Percentiles rank a stretch among this genome's conserved stretches.
These are phyloP conservation scores for Pseudochromis fuscus DNA, from an alignment of 2,797 vertebrate genomes.

Conservation along the genomic window DNA sequence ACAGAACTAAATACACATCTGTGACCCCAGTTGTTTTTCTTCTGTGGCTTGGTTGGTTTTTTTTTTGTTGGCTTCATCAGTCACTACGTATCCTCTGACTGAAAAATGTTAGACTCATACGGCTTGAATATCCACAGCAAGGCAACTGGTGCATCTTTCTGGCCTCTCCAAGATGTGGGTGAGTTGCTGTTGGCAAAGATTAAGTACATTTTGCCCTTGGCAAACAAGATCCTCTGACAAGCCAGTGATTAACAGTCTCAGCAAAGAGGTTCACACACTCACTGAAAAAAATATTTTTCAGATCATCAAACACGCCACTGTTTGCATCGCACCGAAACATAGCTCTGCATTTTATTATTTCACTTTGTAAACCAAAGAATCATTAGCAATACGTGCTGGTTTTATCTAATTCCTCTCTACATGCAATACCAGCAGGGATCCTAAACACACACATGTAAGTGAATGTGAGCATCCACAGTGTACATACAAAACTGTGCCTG, in stretches of 20 bases:
- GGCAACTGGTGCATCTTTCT: neutral
- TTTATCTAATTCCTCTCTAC: neutral
- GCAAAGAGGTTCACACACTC: slow-evolving; percentile 17
- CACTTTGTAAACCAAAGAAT: neutral
- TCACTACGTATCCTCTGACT: neutral
- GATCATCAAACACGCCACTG: slow-evolving; percentile 6
- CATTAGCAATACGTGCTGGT: neutral
- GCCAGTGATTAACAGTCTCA: slow-evolving; percentile 20
- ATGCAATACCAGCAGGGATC: neutral
- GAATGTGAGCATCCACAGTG: slow-evolving; percentile 5
- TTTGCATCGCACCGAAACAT: slow-evolving; percentile 9
- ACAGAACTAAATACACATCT: too few species aligned
- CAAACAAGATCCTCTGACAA: slow-evolving; percentile 28
- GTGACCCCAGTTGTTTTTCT: slow-evolving; percentile 1
- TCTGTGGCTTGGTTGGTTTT: slow-evolving; percentile 5
- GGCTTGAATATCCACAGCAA: slow-evolving; percentile 5
- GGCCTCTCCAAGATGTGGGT: slow-evolving; percentile 12
- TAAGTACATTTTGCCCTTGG: slow-evolving; percentile 10
- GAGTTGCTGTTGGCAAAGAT: slow-evolving; percentile 34
- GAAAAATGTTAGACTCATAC: neutral
- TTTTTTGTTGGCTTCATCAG: neutral
- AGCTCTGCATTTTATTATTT: slow-evolving; percentile 1
- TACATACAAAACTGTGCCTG: neutral
- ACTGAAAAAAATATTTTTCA: slow-evolving; percentile 1
- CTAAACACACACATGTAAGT: neutral